Evolutionary conservation across 2,888 invertebrate genomes (phyloP), one percentile per base, ranked within the genome.

Genomic region (Cyclophora punctaria): DNA sequence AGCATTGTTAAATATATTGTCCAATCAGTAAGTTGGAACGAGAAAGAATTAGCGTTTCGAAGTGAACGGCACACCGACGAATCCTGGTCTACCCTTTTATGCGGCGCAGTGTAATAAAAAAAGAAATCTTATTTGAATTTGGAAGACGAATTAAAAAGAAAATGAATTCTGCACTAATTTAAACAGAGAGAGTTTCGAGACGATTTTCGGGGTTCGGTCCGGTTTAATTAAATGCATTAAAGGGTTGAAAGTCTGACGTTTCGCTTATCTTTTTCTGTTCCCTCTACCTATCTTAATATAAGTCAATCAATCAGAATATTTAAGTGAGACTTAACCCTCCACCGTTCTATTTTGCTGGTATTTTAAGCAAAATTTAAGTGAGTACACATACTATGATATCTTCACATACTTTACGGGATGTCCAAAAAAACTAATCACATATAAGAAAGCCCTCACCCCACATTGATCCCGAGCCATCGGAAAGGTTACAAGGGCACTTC

Each of bases 1-100:
- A 80, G 78, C 80, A 80, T 84, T 85, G 83, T 85, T 86, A 84
- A 86, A 87, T 87, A 88, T 86, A 86, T 86, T 78, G 86, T 83
- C 85, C 86, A 88, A 88, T 88, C 86, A 87, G 86, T 85, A 83
- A 78, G 76, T 75, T 66, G 69, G 71, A 80, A 78, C 73, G 75
- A 78, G 73, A 60, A 79, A 76, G 75, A 87, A 86, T 86, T 85
- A 87, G 82, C 82, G 83, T 83, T 79, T 63, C 67, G 73, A 78
- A 80, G 70, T 70, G 76, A 79, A 78, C 73, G 74, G 68, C 73
- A 60, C 59, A 68, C 69, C 72, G 75, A 71, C 74, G 75, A 76
- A 75, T 75, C 76, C 77, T 71, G 73, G 75, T 79, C 76, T 79
- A 85, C 83, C 84, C 83, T 84, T 86, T 86, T 83, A 81, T 83